These are phyloP conservation scores for Parelbella ahira DNA, from an alignment of 2,888 invertebrate species.

Conservation along the genomic window DNA sequence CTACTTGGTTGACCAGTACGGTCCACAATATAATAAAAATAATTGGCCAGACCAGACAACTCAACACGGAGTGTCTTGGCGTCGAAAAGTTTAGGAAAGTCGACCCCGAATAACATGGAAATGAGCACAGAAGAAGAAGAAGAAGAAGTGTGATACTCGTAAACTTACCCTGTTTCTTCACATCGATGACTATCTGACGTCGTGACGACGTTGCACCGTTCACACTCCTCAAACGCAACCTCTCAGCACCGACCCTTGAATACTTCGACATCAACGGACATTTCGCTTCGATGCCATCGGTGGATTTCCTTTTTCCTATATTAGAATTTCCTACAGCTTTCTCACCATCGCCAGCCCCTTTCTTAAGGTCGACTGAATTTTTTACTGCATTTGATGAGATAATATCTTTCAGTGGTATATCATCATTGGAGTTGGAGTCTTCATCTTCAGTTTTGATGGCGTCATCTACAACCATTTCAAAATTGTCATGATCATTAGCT, in stretches of 20 bases:
- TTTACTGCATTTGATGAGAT: constrained; percentile 1
- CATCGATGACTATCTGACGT: constrained; percentile 1
- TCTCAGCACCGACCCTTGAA: background rate
- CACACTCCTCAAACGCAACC: background rate
- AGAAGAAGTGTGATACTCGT: too few species aligned
- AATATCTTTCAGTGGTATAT: constrained; percentile 39
- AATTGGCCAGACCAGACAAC: too few species aligned
- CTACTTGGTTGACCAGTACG: too few species aligned
- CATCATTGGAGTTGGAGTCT: constrained; percentile 44
- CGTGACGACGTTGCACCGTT: background rate
- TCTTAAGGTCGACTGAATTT: background rate
- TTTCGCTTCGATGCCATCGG: background rate
- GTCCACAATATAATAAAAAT: too few species aligned
- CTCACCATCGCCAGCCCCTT: background rate
- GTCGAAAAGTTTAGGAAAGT: too few species aligned
- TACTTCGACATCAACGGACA: background rate
- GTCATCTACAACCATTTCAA: constrained; percentile 30
- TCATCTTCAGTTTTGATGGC: constrained; percentile 37
- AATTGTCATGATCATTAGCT: too few species aligned
- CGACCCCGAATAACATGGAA: too few species aligned
- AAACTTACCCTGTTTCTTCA: constrained; percentile 30
- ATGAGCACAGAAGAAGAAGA: too few species aligned
- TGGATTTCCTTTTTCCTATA: background rate
- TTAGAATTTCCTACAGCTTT: too few species aligned
- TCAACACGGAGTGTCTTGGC: too few species aligned